Evolutionary conservation across 1,140 invertebrate genomes (phyloP).

Genomic region (Charaxes varanes): DNA sequence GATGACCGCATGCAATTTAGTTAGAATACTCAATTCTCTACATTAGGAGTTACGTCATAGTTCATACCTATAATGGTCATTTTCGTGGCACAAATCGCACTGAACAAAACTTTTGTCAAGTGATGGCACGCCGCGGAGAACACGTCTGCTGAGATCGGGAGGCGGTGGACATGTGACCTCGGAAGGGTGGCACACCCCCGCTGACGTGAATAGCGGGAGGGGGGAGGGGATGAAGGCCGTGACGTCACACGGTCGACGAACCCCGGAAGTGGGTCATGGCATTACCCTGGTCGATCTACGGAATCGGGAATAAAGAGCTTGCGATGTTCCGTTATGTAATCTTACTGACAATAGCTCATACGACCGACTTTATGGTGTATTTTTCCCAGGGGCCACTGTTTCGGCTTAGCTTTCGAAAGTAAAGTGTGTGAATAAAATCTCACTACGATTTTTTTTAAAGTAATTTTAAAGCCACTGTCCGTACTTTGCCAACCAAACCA

Average conservation of each 20-base stretch:
- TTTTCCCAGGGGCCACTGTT: no score
- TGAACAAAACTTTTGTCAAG: constrained; percentile 20
- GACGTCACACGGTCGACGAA: constrained; percentile 64
- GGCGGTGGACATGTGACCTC: constrained; percentile 53
- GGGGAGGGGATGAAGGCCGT: constrained; percentile 34
- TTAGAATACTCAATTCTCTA: neutral
- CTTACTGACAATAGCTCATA: no score
- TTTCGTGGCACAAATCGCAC: constrained; percentile 21
- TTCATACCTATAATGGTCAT: constrained; percentile 72
- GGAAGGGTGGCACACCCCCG: constrained; percentile 41
- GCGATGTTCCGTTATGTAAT: constrained; percentile 7
- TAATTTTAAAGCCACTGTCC: no score
- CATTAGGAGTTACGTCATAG: neutral
- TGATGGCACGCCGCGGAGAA: constrained; percentile 6
- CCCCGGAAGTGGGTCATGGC: constrained; percentile 58
- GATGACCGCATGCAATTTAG: no score
- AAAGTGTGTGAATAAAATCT: no score
- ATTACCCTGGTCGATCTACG: constrained; percentile 44
- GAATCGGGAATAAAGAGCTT: constrained; percentile 9
- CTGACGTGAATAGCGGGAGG: constrained; percentile 28
- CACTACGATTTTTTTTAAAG: no score
- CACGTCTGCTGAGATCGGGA: constrained; percentile 30
- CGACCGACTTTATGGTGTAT: no score
- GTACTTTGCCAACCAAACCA: no score
- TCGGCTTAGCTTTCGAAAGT: no score